Conservation (phyloP, 2,113 vertebrate species). For the Struthidea cinerea region DNA sequence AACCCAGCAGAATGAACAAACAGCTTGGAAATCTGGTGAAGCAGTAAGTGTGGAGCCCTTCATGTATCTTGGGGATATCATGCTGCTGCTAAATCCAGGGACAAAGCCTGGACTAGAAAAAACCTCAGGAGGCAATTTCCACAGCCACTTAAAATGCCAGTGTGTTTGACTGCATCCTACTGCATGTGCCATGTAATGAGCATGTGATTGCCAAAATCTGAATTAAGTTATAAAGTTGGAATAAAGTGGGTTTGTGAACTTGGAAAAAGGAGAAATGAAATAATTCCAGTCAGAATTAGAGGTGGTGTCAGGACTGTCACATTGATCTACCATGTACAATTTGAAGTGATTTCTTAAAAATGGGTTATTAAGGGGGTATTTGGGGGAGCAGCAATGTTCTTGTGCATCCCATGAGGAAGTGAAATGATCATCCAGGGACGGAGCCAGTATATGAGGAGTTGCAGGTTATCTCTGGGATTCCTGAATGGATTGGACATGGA, state of each 20-base stretch:
- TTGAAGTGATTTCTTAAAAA: background rate
- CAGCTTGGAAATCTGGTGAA: background rate
- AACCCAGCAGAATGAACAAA: background rate
- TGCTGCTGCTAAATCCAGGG: background rate
- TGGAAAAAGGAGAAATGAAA: background rate
- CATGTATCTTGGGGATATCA: background rate
- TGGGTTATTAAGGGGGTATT: background rate
- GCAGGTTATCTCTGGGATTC: background rate
- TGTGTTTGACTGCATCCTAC: background rate
- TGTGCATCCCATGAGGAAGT: background rate
- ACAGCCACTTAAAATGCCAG: background rate
- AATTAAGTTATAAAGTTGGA: background rate
- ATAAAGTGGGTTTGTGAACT: background rate
- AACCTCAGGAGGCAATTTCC: background rate
- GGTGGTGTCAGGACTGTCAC: background rate
- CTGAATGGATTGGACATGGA: background rate
- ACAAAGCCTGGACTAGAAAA: background rate
- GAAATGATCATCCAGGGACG: background rate
- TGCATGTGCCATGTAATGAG: background rate
- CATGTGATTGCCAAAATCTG: background rate
- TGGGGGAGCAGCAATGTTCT: background rate
- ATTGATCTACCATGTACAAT: rapidly evolving
- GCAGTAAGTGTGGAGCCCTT: background rate
- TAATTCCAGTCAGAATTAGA: background rate
- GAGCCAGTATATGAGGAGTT: background rate